Evolutionary conservation across 1,140 invertebrate genomes (phyloP), one percentile per base, ranked within the genome.

Genomic region (fruit fly (Drosophila melanogaster)): DNA sequence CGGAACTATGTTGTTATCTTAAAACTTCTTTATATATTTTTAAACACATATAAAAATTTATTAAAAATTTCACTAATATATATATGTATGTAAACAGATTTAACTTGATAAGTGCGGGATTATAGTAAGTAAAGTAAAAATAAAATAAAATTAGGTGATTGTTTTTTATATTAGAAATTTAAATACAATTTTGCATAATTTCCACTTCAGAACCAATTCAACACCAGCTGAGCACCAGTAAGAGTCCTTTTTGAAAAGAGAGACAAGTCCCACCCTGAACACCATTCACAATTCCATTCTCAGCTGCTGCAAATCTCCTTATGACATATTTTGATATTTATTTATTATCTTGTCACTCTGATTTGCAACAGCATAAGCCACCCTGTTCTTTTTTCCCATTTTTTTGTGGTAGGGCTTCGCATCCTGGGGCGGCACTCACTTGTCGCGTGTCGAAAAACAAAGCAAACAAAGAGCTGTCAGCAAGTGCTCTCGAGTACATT

Each of bases 261-360:
- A 38, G 19, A 19, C 11, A 12, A 46, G 19, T 33, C 8, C 33
- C 61, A 67, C n/a, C 14, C 35, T 8, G 5, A 55, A 57, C 19
- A 4, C 24, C 38, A 44, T 51, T 17, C 26, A 30, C 58, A 56
- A 66, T 44, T 54, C 49, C 53, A 53, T 62, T 73, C 70, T 75
- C 49, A 59, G 47, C 67, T 76, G 70, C 14, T 66, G 66, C 69
- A 87, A 89, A 81, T 81, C 80, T 75, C 75, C 76, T 84, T 90
- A 89, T 90, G 89, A 91, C 87, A 90, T 85, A 90, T 90, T 90
- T 91, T 91, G 74, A 90, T 90, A 90, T 90, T 90, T 90, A 90
- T 90, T 90, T 90, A 90, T 90, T 91, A 91, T 91, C 83, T 79
- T 90, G 87, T 90, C 87, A 84, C 74, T 77, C 51, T 64, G 81